Percentiles rank a stretch among this genome's conserved stretches.
These are phyloP conservation scores for Columba guinea DNA, from an alignment of 2,797 vertebrate genomes.

Conservation along the genomic window DNA sequence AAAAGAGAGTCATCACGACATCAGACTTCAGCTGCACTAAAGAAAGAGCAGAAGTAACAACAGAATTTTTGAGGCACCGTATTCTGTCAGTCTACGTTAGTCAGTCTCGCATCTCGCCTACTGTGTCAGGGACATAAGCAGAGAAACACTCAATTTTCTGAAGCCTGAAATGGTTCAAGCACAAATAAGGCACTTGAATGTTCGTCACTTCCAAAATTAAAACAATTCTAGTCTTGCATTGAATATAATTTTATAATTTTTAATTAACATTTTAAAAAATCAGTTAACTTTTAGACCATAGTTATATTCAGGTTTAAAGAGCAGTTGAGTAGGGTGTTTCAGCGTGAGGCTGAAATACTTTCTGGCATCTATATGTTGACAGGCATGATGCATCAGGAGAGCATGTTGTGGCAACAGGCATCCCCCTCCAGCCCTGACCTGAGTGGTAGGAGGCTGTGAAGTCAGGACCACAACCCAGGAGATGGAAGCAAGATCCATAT, in stretches of 20 bases:
- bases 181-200: neutral
- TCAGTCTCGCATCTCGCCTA: neutral
- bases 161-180: neutral
- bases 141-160: neutral
- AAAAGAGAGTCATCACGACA: neutral
- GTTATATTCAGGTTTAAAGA: neutral
- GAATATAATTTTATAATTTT: neutral
- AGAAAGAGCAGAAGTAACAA: neutral
- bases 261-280: neutral
- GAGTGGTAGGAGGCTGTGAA: neutral
- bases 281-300: neutral
- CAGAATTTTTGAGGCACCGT: neutral
- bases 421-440: neutral
- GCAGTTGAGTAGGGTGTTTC: neutral
- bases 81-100: neutral
- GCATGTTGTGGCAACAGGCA: accelerated
- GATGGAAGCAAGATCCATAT: neutral
- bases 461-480: neutral
- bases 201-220: neutral
- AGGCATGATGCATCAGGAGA: neutral
- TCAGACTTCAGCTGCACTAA: neutral
- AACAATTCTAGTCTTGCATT: neutral
- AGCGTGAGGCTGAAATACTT: neutral
- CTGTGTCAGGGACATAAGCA: neutral
- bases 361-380: neutral